A percentile compares a stretch with the other conserved stretches of the same genome.
These are phyloP conservation scores for Ophioninae sp. DNA, from an alignment of 2,888 invertebrate species.

Conservation along the genomic window DNA sequence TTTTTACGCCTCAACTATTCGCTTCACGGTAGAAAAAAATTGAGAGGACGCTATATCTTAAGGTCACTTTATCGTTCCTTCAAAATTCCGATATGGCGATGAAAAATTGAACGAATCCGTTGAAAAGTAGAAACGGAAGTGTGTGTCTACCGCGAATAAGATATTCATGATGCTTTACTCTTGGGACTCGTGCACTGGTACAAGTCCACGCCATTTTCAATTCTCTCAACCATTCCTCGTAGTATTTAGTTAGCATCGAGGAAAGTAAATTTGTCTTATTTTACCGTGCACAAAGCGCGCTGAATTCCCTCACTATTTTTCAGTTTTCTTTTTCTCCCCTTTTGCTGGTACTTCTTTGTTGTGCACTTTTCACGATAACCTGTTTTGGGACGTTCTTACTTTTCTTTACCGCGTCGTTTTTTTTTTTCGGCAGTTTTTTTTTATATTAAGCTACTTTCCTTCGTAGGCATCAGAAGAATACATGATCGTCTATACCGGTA, in stretches of 20 bases:
- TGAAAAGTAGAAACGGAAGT: constrained; percentile 1
- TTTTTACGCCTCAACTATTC: background rate
- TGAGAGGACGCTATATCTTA: background rate
- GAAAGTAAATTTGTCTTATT: constrained; percentile 36
- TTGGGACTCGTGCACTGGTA: constrained; percentile 32
- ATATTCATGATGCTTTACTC: constrained; percentile 51
- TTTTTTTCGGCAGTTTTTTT: too few relatives aligned
- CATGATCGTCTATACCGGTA: too few relatives aligned
- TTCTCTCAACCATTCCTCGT: constrained; percentile 56
- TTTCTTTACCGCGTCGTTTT: background rate
- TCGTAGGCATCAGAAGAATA: too few relatives aligned
- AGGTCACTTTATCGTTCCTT: background rate
- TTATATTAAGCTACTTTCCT: too few relatives aligned
- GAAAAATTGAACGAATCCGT: background rate
- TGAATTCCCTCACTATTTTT: background rate
- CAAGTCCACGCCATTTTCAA: constrained; percentile 56
- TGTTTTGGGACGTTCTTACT: background rate
- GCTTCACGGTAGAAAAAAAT: background rate
- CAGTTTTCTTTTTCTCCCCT: background rate
- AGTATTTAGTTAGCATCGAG: constrained; percentile 34
- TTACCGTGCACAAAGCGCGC: constrained; percentile 1
- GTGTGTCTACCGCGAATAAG: constrained; percentile 30
- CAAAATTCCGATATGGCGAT: background rate
- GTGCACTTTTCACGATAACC: background rate
- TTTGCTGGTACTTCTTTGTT: background rate